Evolutionary conservation across 1,140 invertebrate species (phyloP).

Genomic region (Hylaeus volcanicus): DNA sequence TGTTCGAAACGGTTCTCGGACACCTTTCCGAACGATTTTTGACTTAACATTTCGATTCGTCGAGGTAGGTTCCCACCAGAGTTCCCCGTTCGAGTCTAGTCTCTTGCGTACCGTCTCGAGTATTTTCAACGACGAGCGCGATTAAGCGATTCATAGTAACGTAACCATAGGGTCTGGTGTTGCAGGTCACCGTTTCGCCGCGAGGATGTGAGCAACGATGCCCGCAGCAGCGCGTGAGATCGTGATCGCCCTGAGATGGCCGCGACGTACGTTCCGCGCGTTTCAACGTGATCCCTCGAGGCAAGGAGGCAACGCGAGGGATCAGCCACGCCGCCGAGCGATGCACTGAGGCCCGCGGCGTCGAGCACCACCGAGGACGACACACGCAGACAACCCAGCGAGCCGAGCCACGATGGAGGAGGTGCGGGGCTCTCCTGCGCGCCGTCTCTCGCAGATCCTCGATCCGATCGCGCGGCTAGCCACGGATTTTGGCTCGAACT

Average conservation of each 20-base stretch:
- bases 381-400: constrained; percentile 1
- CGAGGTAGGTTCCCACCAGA: too few relatives aligned
- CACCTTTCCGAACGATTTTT: too few relatives aligned
- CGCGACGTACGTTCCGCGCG: constrained; percentile 27
- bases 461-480: constrained; percentile 87
- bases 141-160: too few relatives aligned
- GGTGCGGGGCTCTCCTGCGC: constrained; percentile 78
- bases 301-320: constrained; percentile 34
- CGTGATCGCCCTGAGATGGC: constrained; percentile 50
- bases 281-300: constrained; percentile 50
- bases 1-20: too few relatives aligned
- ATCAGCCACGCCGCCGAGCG: constrained; percentile 20
- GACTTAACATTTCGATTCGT: too few relatives aligned
- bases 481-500: constrained; percentile 80
- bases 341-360: constrained; percentile 42
- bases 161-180: background rate
- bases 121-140: too few relatives aligned
- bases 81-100: too few relatives aligned
- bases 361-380: background rate
- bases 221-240: constrained; percentile 48
- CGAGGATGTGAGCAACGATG: constrained; percentile 56
- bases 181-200: constrained; percentile 47
- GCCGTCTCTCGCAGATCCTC: constrained; percentile 89
- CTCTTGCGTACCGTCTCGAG: too few relatives aligned
- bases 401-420: constrained; percentile 72